These are phyloP conservation scores for Chelonoidis abingdonii DNA, from an alignment of 2,113 vertebrate species.

Conservation along the genomic window DNA sequence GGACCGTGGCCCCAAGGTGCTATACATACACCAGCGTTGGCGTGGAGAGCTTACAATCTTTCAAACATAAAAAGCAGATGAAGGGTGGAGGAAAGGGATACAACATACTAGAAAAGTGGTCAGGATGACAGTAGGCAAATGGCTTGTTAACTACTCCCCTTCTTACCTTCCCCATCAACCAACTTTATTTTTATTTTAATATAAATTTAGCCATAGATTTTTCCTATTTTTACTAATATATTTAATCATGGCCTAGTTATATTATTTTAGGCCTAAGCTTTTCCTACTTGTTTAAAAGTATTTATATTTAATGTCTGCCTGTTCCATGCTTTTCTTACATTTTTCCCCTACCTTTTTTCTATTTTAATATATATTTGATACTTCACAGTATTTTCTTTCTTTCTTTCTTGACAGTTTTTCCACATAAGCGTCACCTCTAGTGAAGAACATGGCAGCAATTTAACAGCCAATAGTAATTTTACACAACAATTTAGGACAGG, in stretches of 20 bases:
- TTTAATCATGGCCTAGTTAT: background rate
- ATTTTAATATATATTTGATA: background rate
- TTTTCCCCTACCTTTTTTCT: background rate
- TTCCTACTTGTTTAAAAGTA: background rate
- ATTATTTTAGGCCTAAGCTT: background rate
- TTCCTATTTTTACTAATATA: background rate
- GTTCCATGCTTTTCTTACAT: background rate
- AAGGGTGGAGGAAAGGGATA: background rate
- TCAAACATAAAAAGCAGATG: background rate
- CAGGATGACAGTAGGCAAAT: background rate
- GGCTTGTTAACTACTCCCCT: background rate
- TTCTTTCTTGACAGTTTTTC: background rate
- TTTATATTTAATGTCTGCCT: background rate
- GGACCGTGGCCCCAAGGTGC: background rate
- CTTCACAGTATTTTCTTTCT: background rate
- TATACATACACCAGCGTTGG: background rate
- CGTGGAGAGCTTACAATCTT: fast-evolving
- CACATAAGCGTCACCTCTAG: too few species aligned
- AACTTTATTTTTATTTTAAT: background rate
- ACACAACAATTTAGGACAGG: too few species aligned
- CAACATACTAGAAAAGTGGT: background rate
- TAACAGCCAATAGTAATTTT: too few species aligned
- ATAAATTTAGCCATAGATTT: background rate
- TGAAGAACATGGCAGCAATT: too few species aligned
- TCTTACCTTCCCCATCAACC: background rate